Evolutionary conservation across 1,140 invertebrate species (phyloP).

Genomic region (Drosophila oshimai): DNA sequence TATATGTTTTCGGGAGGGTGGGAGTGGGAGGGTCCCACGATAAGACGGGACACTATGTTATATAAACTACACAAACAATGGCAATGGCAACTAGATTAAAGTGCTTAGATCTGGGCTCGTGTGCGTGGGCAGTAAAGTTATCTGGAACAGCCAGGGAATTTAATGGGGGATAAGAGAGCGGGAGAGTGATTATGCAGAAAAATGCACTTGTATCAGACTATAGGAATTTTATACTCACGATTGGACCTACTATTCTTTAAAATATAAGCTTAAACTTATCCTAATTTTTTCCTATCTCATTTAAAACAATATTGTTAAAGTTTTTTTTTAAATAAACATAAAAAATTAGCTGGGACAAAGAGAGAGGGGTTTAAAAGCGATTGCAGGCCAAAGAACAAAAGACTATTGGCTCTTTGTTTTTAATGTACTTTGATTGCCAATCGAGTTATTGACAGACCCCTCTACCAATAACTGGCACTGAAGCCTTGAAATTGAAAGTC

Average conservation of each 20-base stretch:
- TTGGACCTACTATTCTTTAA: no score
- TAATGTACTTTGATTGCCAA: not conserved
- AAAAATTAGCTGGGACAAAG: not conserved
- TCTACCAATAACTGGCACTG: not conserved
- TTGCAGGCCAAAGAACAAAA: slow-evolving; percentile 10
- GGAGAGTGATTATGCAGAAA: slow-evolving; percentile 9
- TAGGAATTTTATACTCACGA: no score
- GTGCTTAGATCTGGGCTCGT: slow-evolving; percentile 7
- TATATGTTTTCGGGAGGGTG: not conserved
- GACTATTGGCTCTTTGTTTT: not conserved
- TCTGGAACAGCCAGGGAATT: slow-evolving; percentile 12
- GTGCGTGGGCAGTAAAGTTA: slow-evolving; percentile 30
- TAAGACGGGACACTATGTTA: slow-evolving; percentile 17
- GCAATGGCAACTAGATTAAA: slow-evolving; percentile 33
- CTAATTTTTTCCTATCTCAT: no score
- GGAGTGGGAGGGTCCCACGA: not conserved
- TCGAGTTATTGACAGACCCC: not conserved
- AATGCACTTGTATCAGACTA: not conserved
- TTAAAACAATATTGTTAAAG: not conserved
- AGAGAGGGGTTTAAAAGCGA: not conserved
- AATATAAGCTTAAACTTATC: no score
- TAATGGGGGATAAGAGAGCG: not conserved
- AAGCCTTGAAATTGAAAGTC: slow-evolving; percentile 38
- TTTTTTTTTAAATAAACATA: not conserved
- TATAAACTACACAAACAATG: slow-evolving; percentile 23